Percentiles rank a stretch among this genome's conserved stretches.
These are phyloP conservation scores for Hoplias malabaricus DNA, from an alignment of 2,113 vertebrate genomes.

Conservation along the genomic window DNA sequence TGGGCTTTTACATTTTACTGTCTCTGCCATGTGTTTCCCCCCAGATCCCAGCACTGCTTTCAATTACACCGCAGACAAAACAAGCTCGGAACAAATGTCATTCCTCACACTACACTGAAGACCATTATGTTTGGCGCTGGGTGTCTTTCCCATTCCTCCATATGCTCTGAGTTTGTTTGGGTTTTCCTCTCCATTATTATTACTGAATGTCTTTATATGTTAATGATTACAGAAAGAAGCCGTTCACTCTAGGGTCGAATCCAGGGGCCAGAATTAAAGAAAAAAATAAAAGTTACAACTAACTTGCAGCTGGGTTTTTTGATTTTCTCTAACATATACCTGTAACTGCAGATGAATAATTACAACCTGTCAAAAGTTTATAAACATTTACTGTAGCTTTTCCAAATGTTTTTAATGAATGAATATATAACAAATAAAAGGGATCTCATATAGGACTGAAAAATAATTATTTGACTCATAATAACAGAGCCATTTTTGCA, in stretches of 20 bases:
- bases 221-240: conserved; percentile 21
- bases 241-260: conserved; percentile 6
- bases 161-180: conserved; percentile 32
- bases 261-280: not conserved
- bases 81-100: conserved; percentile 52
- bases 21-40: conserved; percentile 41
- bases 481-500: no score
- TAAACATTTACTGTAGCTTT: not conserved
- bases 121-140: conserved; percentile 16
- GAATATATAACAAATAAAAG: no score
- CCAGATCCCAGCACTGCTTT: conserved; percentile 38
- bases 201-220: conserved; percentile 24
- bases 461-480: no score
- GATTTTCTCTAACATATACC: not conserved
- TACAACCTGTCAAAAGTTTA: no score
- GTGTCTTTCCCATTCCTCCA: conserved; percentile 18
- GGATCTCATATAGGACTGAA: no score
- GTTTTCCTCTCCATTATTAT: conserved; percentile 20
- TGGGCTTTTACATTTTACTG: conserved; percentile 28
- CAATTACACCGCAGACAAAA: conserved; percentile 53
- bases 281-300: not conserved
- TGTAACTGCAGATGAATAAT: no score
- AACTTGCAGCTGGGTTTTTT: not conserved
- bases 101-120: conserved; percentile 35
- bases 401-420: no score